Base-by-base conservation (phyloP, 2,888 invertebrate species). In the Thymelicus acteon region DNA sequence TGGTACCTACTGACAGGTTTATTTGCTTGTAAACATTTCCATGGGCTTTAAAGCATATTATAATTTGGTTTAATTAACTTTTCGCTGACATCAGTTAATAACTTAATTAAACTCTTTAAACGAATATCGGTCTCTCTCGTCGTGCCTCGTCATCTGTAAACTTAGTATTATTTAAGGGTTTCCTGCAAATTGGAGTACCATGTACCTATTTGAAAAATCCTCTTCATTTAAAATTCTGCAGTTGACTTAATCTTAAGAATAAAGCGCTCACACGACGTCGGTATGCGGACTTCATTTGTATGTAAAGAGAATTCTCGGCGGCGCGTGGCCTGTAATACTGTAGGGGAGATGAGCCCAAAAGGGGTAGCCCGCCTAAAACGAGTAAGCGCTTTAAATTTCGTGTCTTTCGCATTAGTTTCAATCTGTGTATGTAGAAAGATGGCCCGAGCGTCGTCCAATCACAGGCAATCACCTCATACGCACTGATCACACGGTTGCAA, bases 261-360 rank as follows among this genome's bases (percentile, higher is more conserved):
- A 69, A 71, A 71, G 64, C 60, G 65, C 70, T 65, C 60, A 64
- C 64, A 71, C 60, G 60, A 40, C 49, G 24, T 60, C 31, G 60
- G 64, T 60, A 60, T 64, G 60, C 60, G 72, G 68, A 61, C 72
- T 83, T 86, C 85, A 90, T 92, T 90, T 86, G 85, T 89, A 91
- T 90, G 89, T 84, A 80, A 82, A 84, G 83, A 80, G 77, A 78
- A 80, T 80, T 79, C 79, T 77, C 76, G 75, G 76, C 85, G 86
- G 84, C 85, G 77, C 82, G 79, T 79, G 81, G 81, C 83, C 86
- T 86, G 82, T 88, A 86, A 88, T 91, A 90, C 85, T 81, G 84
- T 78, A n/a, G n/a, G n/a, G n/a, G n/a, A n/a, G n/a, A n/a, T n/a
- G n/a, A n/a, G n/a, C n/a, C n/a, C n/a, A n/a, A n/a, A n/a, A n/a